A percentile compares a stretch with the other conserved stretches of the same genome.
Evolutionary conservation across 2,888 invertebrate species (phyloP).

Genomic region (Physocephala rufipes): DNA sequence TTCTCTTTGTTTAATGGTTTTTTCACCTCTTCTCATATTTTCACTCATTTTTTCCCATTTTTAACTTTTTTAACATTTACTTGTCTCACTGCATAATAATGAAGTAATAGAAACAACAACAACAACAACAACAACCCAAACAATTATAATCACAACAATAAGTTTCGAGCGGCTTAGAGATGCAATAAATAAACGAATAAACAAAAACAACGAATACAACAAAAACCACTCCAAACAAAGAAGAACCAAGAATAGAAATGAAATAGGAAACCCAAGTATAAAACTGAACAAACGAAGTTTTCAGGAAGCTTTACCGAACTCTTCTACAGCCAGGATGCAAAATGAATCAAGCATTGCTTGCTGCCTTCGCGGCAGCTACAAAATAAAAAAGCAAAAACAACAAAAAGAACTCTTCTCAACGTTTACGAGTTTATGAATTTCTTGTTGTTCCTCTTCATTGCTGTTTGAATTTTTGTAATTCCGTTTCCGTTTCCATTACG

Average conservation of each 20-base stretch:
- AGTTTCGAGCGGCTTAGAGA: too few species aligned
- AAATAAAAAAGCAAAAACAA: slow-evolving; percentile 9
- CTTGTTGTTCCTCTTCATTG: not conserved
- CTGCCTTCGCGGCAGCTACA: not conserved
- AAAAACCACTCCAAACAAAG: not conserved
- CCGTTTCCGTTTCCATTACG: too few species aligned
- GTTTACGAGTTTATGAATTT: not conserved
- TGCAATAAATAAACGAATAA: not conserved
- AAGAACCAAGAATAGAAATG: not conserved
- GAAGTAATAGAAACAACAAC: not conserved
- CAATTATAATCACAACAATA: too few species aligned
- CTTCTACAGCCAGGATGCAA: not conserved
- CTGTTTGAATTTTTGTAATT: not conserved
- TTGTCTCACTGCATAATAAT: slow-evolving; percentile 22
- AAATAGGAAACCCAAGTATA: too few species aligned
- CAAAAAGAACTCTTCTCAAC: not conserved
- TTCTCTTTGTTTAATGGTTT: too few species aligned
- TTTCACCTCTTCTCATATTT: too few species aligned
- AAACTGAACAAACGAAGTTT: not conserved
- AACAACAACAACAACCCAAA: slow-evolving; percentile 10
- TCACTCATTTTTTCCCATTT: too few species aligned
- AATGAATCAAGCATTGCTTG: not conserved
- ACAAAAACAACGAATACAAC: not conserved
- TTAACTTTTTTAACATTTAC: slow-evolving; percentile 28
- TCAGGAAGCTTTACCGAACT: not conserved